Conservation (phyloP, 2,888 invertebrate genomes). For the Chironomus tentans region DNA sequence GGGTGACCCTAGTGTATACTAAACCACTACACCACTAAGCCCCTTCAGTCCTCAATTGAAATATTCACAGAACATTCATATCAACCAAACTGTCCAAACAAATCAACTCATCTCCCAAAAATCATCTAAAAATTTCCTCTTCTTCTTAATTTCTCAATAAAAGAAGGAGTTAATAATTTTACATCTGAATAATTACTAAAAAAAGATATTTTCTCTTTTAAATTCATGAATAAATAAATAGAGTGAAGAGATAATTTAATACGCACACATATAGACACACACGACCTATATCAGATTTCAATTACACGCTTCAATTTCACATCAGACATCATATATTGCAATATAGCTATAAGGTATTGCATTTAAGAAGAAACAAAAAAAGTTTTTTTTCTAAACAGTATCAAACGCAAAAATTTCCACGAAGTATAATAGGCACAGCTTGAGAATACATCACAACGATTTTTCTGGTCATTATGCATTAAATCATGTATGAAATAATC, state of each 20-base stretch:
- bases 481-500: constrained; percentile 24
- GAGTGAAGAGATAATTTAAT: not conserved
- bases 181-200: not conserved
- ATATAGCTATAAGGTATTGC: not conserved
- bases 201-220: not conserved
- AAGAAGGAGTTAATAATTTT: constrained; percentile 3
- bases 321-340: not conserved
- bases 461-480: constrained; percentile 16
- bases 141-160: not conserved
- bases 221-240: not conserved
- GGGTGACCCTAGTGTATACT: no score
- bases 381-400: not conserved
- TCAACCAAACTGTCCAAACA: not conserved
- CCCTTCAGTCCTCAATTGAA: no score
- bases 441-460: not conserved
- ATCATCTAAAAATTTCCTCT: no score
- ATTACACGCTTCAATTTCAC: constrained; percentile 15
- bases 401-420: constrained; percentile 4
- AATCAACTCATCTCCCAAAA: not conserved
- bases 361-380: not conserved
- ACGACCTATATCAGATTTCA: constrained; percentile 19
- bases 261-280: not conserved
- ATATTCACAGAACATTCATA: no score
- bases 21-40: no score
- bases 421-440: constrained; percentile 1